These are phyloP conservation scores for Aegotheles bennettii DNA, from an alignment of 2,113 vertebrate genomes.

Conservation along the genomic window DNA sequence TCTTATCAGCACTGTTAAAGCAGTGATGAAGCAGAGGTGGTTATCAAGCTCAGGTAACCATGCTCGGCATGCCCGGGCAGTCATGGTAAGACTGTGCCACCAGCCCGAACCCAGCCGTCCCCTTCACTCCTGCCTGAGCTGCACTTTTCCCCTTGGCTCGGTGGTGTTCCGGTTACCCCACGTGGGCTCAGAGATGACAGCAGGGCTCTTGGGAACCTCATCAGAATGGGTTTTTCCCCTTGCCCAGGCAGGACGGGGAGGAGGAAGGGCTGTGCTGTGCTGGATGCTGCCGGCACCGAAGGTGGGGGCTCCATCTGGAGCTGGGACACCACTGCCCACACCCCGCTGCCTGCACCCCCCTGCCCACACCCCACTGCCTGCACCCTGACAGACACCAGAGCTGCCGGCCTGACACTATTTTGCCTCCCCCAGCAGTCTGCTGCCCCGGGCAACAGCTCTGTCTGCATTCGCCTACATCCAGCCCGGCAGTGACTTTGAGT, in stretches of 20 bases:
- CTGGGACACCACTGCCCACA: not conserved
- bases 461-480: not conserved
- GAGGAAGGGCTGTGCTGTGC: not conserved
- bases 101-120: not conserved
- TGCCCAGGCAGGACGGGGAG: not conserved
- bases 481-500: not conserved
- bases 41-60: not conserved
- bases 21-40: not conserved
- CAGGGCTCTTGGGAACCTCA: not conserved
- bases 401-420: accelerated
- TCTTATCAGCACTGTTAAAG: not conserved
- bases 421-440: not conserved
- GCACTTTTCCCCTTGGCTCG: not conserved
- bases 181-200: accelerated
- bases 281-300: accelerated
- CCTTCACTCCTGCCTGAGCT: not conserved
- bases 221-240: not conserved
- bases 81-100: accelerated
- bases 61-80: accelerated
- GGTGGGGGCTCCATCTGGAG: not conserved
- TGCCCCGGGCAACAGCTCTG: not conserved
- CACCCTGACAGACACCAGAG: not conserved
- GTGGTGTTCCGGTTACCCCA: accelerated
- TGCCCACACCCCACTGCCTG: accelerated
- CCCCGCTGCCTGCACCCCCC: not conserved